phyloP scores from a whole-genome alignment of 2,888 invertebrate genomes.

The Spodoptera littoralis region DNA sequence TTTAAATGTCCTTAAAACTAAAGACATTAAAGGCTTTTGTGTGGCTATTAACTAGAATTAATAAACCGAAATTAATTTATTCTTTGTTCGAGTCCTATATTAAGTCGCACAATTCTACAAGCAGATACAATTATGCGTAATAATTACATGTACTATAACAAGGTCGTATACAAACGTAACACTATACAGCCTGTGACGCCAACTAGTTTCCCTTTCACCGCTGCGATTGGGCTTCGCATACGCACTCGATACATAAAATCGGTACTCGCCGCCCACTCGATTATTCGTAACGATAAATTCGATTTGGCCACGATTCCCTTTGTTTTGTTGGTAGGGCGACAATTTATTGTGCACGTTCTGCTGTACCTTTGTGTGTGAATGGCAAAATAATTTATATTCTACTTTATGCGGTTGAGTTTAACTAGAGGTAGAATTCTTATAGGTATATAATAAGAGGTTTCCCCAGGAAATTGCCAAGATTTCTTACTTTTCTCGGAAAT shows the following conservation, averaged over 20 bases:
- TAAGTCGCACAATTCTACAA: slow-evolving; percentile 17
- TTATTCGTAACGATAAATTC: slow-evolving; percentile 63
- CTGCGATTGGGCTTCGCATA: slow-evolving; percentile 69
- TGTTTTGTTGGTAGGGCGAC: slow-evolving; percentile 42
- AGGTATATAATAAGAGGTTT: too few species aligned
- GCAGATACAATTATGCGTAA: slow-evolving; percentile 64
- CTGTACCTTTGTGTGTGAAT: slow-evolving; percentile 10
- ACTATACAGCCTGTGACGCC: slow-evolving; percentile 74
- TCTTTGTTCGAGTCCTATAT: slow-evolving; percentile 15
- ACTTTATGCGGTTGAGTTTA: too few species aligned
- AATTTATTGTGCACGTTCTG: slow-evolving; percentile 18
- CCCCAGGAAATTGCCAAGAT: too few species aligned
- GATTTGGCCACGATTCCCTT: slow-evolving; percentile 52
- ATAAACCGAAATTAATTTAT: slow-evolving; percentile 8
- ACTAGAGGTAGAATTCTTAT: too few species aligned
- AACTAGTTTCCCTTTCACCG: slow-evolving; percentile 82
- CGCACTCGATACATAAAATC: slow-evolving; percentile 62
- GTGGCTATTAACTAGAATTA: slow-evolving; percentile 8
- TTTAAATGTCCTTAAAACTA: slow-evolving; percentile 32
- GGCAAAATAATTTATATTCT: not conserved
- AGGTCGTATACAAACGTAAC: slow-evolving; percentile 67
- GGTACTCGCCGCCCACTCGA: slow-evolving; percentile 63
- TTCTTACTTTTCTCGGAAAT: too few species aligned
- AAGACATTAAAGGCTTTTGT: slow-evolving; percentile 13
- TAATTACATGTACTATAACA: slow-evolving; percentile 63